Percentiles rank a stretch among this genome's conserved stretches.
These are phyloP conservation scores for Tetrapedia diversipes DNA, from an alignment of 2,888 invertebrate species.

Conservation along the genomic window DNA sequence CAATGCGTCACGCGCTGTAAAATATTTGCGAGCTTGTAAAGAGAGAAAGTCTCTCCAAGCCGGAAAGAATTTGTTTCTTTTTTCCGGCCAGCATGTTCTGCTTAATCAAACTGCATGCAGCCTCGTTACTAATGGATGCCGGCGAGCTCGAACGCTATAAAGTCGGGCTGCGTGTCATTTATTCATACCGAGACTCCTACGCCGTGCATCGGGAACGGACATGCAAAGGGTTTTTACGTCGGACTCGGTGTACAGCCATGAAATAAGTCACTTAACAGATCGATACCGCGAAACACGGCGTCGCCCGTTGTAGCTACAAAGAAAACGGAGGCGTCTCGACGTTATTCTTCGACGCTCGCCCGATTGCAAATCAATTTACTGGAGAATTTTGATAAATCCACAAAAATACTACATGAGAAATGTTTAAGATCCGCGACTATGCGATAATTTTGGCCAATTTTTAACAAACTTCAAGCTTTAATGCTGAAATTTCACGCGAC, in stretches of 20 bases:
- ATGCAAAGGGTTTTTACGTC: constrained; percentile 52
- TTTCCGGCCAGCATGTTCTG: constrained; percentile 8
- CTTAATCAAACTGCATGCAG: constrained; percentile 47
- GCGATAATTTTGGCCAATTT: no score
- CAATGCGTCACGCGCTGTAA: no score
- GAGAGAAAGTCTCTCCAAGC: no score
- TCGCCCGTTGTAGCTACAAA: not conserved
- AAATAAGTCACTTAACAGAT: constrained; percentile 53
- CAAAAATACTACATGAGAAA: no score
- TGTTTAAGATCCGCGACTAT: no score
- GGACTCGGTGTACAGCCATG: constrained; percentile 29
- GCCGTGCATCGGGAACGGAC: constrained; percentile 35
- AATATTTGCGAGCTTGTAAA: not conserved
- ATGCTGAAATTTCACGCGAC: no score
- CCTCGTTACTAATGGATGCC: constrained; percentile 49
- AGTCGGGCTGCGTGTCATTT: constrained; percentile 45
- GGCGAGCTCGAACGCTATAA: constrained; percentile 45
- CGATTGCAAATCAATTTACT: not conserved
- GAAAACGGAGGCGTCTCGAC: constrained; percentile 6
- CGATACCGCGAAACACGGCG: constrained; percentile 40
- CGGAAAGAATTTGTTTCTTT: no score
- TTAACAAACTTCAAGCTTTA: no score
- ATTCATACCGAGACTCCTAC: constrained; percentile 42
- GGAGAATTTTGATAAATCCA: not conserved
- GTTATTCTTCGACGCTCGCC: not conserved